Base-by-base conservation (phyloP, 2,888 invertebrate species). In the Acleris sparsana region DNA sequence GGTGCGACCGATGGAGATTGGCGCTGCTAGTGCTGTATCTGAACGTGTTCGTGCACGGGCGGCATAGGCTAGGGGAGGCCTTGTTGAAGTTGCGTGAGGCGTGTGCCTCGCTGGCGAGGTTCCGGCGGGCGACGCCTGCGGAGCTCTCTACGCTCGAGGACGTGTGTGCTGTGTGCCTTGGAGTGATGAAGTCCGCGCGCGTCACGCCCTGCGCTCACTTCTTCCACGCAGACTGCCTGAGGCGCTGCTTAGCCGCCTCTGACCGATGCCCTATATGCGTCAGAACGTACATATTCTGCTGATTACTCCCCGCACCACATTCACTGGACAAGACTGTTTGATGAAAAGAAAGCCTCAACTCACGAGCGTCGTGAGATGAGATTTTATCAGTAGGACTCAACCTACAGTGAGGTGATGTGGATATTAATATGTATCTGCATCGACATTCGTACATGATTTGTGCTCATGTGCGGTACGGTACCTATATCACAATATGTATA, bases 141-240 rank as follows among this genome's bases (percentile, higher is more conserved):
- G 96, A 96, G 77, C 92, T 97, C 48, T 89, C 93, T 13, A 93
- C 93, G 52, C 93, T 95, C 67, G 96, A 96, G 75, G 96, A 97
- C 74, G 95, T 96, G 0, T 97, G 97, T 80, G 96, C 96, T 0
- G 96, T 97, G 4, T 97, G 97, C 76, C 90, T 97, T 46, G 95
- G 94, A 69, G 80, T 88, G 1, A 96, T 96, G 96, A 89, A 89
- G 60, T 93, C 94, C 7, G 96, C 96, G 0, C 92, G 96, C 48
- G 94, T 96, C 11, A 96, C 96, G 0, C 96, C 96, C 0, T 97
- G 97, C 79, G 95, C 95, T 58, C 97, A 97, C 80, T 93, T 95
- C 80, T 97, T 96, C 85, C 97, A 97, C 79, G 96, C 96, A 0
- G 95, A 95, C 80, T 97, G 97, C 78, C 88, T 97, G 22, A 87